Evolutionary conservation across 2,113 vertebrate species (phyloP).

Genomic region (Gracilinanus agilis): DNA sequence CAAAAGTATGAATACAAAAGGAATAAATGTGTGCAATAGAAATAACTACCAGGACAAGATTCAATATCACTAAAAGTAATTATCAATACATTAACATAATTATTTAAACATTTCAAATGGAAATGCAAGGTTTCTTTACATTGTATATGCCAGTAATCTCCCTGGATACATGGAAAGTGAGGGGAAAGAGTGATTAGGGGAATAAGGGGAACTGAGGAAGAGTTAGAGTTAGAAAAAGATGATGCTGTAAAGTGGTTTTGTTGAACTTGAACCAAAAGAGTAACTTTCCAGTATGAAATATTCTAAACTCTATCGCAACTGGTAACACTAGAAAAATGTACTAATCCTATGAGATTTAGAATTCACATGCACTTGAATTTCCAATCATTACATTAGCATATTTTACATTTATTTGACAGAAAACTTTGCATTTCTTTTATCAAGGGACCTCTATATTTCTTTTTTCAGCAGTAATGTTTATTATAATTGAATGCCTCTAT

Average conservation of each 20-base stretch:
- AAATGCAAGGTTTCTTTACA: neutral
- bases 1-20: neutral
- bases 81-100: neutral
- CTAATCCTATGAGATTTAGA: conserved; percentile 36
- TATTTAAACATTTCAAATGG: neutral
- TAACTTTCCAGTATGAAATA: conserved; percentile 13
- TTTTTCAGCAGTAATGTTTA: conserved; percentile 73
- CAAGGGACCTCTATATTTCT: conserved; percentile 62
- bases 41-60: neutral
- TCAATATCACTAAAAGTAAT: neutral
- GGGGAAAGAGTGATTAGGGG: neutral
- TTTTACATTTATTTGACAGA: conserved; percentile 75
- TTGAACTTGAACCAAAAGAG: conserved; percentile 18
- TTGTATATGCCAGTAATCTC: neutral
- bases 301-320: conserved; percentile 14
- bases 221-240: neutral
- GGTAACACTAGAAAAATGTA: conserved; percentile 52
- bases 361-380: conserved; percentile 61
- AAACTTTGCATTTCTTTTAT: conserved; percentile 75
- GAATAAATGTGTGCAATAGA: neutral
- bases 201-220: conserved; percentile 31
- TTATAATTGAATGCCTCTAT: conserved; percentile 74
- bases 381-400: conserved; percentile 67
- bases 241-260: conserved; percentile 3
- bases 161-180: neutral